Base-by-base conservation (phyloP, 2,888 invertebrate species). In the Tortricodes alternella region DNA sequence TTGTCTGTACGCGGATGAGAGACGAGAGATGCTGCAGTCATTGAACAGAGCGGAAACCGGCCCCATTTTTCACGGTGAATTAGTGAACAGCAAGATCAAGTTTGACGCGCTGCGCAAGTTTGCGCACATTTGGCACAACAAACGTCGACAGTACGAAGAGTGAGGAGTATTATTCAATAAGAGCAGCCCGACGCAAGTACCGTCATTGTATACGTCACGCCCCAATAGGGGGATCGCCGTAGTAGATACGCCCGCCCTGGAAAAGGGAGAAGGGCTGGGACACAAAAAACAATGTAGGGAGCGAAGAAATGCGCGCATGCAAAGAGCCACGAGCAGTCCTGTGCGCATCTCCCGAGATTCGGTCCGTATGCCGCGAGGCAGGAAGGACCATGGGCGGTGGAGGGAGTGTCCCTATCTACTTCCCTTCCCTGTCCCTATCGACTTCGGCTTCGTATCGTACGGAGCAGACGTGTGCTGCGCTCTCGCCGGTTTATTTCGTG, bases 331-430 rank as follows among this genome's bases (percentile, higher is more conserved):
- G 27, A 27, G 11, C 11, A 16, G 38, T 15, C 7, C 15, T 7
- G 19, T 3, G 46, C 16, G 46, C 46, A 15, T 8, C 35, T 34
- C 21, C 34, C 35, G 34, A 4, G 46, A 46, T 46, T 46, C 21
- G 34, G 46, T 32, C 35, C 21, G 21, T 49, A 49, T 49, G 38
- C 49, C 32, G 41, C 21, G 32, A 51, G 43, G 51, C 39, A 27
- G 38, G 50, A 29, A 50, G 19, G 32, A 50, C 41, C 41, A 39
- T 50, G 32, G 32, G 39, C 8, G 19, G 39, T 2, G n/a, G 32
- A 11, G 2, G 32, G 32, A 11, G 8, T 27, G 27, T 27, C 27
- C 27, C 27, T 27, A 27, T 27, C 27, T 27, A 27, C 9, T 9
- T n/a, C n/a, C n/a, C n/a, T n/a, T n/a, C n/a, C n/a, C n/a, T n/a